Percentiles rank a stretch among this genome's conserved stretches.
These are phyloP conservation scores for Scylla paramamosain DNA, from an alignment of 1,140 invertebrate species.

Conservation along the genomic window DNA sequence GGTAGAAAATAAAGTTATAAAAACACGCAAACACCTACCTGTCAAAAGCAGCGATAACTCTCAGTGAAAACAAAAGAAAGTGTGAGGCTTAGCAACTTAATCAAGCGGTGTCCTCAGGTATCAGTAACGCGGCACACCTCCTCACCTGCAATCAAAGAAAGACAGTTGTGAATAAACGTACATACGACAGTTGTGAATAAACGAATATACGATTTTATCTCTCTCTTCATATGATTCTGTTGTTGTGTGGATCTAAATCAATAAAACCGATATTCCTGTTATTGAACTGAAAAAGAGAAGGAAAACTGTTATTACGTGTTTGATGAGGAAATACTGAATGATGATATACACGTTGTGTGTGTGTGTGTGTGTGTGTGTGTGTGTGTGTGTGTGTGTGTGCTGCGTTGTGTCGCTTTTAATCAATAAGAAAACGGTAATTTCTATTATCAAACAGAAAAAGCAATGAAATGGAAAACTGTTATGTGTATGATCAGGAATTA, in stretches of 20 bases:
- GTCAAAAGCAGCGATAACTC: too few relatives aligned
- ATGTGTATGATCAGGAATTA: background rate
- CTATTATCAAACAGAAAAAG: too few relatives aligned
- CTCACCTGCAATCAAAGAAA: background rate
- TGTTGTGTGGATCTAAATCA: too few relatives aligned
- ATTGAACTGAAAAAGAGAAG: too few relatives aligned
- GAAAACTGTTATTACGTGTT: background rate
- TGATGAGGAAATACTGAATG: background rate
- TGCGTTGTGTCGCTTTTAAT: background rate
- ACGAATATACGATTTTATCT: background rate
- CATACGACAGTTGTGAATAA: background rate
- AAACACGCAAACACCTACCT: too few relatives aligned
- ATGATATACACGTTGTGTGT: background rate
- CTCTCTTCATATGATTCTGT: too few relatives aligned
- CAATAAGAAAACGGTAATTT: too few relatives aligned
- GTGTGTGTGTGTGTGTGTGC: slow-evolving; percentile 19
- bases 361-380: background rate
- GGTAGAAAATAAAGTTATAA: too few relatives aligned
- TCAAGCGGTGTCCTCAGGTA: background rate
- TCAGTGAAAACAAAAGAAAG: too few relatives aligned
- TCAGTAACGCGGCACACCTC: background rate
- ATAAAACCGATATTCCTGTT: too few relatives aligned
- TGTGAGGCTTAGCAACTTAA: too few relatives aligned
- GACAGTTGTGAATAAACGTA: background rate
- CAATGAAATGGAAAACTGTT: too few relatives aligned